These are phyloP conservation scores for Poeciliopsis occidentalis DNA, from an alignment of 2,113 vertebrate genomes.

Conservation along the genomic window DNA sequence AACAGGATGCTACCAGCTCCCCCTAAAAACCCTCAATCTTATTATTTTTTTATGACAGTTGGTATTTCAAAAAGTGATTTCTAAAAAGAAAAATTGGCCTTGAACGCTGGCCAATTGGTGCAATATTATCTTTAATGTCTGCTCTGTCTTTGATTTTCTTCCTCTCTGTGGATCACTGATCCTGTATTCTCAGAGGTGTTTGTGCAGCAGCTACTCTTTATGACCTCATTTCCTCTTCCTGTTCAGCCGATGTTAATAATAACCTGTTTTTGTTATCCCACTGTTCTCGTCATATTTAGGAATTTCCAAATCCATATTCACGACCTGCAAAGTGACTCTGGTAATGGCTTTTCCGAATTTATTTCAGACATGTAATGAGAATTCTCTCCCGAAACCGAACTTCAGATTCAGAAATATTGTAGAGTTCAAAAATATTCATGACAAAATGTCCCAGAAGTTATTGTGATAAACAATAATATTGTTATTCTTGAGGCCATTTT, in stretches of 20 bases:
- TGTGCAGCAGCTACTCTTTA: constrained; percentile 57
- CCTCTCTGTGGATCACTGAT: constrained; percentile 29
- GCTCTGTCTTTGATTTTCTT: constrained; percentile 67
- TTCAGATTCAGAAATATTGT: constrained; percentile 6
- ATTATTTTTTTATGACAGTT: background rate
- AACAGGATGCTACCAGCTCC: constrained; percentile 17
- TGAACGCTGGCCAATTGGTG: constrained; percentile 4
- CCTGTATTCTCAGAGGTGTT: constrained; percentile 62
- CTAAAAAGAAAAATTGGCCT: background rate
- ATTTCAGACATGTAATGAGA: constrained; percentile 19
- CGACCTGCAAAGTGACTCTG: constrained; percentile 56
- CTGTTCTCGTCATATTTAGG: constrained; percentile 57
- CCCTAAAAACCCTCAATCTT: background rate
- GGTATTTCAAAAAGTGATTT: constrained; percentile 5
- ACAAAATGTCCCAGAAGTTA: too few relatives aligned
- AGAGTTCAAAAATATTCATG: background rate
- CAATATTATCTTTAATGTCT: constrained; percentile 45
- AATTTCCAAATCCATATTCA: constrained; percentile 54
- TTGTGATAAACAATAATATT: too few relatives aligned
- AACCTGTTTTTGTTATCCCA: constrained; percentile 64
- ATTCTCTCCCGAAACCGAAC: constrained; percentile 3
- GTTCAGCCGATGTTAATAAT: constrained; percentile 72
- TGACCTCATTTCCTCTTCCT: constrained; percentile 75
- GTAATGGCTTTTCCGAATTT: constrained; percentile 61
- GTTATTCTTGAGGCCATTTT: too few relatives aligned